These are phyloP conservation scores for Australoheros scitulus DNA, from an alignment of 2,113 vertebrate genomes.

Conservation along the genomic window DNA sequence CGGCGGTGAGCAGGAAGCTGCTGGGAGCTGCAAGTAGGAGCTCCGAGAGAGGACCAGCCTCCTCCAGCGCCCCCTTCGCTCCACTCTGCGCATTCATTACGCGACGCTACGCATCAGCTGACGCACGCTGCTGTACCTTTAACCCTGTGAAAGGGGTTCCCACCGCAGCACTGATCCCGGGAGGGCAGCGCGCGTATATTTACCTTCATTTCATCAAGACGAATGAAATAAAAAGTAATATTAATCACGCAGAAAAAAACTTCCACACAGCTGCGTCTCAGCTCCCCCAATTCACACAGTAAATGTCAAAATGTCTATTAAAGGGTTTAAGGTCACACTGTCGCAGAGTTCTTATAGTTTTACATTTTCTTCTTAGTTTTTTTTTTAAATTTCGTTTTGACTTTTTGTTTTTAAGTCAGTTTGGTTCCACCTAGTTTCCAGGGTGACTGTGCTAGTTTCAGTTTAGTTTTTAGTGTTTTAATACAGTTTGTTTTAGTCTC, in stretches of 20 bases:
- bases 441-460: background rate
- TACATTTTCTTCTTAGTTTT: background rate
- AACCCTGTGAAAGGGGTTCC: conserved; percentile 68
- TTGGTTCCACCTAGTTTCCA: background rate
- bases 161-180: conserved; percentile 25
- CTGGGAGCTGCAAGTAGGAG: conserved; percentile 14
- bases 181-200: conserved; percentile 7
- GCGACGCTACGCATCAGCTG: conserved; percentile 65
- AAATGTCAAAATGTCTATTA: background rate
- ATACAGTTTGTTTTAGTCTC: background rate
- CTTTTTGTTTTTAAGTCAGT: background rate
- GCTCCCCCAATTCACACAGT: background rate
- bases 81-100: conserved; percentile 1
- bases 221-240: background rate
- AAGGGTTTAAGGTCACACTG: too few species aligned
- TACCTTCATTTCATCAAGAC: background rate
- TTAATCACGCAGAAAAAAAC: background rate
- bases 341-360: too few species aligned
- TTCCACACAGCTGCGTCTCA: background rate
- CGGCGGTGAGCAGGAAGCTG: conserved; percentile 54
- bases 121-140: conserved; percentile 74
- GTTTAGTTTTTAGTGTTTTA: background rate
- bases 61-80: background rate
- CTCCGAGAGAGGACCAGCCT: conserved; percentile 32
- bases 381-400: background rate